phyloP scores from a whole-genome alignment of 2,797 vertebrate species.

The Notamacropus eugenii region DNA sequence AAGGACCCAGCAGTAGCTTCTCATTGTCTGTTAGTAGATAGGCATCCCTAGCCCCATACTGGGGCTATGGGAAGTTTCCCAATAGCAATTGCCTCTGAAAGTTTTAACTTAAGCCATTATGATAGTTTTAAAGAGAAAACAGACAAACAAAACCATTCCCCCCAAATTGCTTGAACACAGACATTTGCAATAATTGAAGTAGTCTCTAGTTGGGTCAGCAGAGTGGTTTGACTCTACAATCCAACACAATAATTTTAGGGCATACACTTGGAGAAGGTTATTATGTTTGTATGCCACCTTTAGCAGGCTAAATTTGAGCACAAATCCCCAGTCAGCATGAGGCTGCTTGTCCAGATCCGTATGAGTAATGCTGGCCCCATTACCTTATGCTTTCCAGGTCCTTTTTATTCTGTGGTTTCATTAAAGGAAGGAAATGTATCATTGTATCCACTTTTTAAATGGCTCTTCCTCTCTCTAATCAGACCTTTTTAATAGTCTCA shows the following conservation, averaged over 20 bases:
- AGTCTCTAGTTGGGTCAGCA: not conserved
- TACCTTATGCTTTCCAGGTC: not conserved
- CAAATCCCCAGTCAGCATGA: not conserved
- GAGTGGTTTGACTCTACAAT: not conserved
- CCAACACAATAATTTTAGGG: not conserved
- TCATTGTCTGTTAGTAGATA: not conserved
- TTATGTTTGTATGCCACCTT: not conserved
- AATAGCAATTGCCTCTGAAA: not conserved
- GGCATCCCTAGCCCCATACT: not conserved
- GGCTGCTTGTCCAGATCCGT: not conserved
- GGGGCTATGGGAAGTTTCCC: not conserved
- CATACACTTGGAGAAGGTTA: not conserved
- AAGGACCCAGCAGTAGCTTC: not conserved
- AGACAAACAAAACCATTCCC: not conserved
- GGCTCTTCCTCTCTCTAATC: not conserved
- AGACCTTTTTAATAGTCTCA: slow-evolving; percentile 25
- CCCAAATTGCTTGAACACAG: not conserved
- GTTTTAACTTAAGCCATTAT: not conserved
- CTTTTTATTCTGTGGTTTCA: not conserved
- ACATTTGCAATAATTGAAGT: not conserved
- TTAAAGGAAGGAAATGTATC: not conserved
- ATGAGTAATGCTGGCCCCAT: not conserved
- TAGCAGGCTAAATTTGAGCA: not conserved
- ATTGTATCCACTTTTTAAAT: not conserved
- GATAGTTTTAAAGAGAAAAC: not conserved